Conservation (phyloP, 2,888 invertebrate species). For the Neoaliturus tenellus region DNA sequence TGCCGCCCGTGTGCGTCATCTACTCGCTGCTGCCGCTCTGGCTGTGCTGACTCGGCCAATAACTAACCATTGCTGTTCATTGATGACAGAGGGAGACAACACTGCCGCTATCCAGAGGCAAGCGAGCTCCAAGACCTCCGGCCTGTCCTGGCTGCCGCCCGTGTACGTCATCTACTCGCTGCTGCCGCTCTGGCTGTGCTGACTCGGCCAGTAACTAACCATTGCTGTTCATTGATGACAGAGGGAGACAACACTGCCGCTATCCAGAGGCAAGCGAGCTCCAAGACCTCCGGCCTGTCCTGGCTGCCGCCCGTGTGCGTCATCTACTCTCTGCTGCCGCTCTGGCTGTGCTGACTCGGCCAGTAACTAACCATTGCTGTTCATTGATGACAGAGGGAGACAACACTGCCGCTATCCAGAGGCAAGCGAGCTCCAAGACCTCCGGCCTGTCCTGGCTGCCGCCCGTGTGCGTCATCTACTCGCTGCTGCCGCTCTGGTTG, state of each 20-base stretch:
- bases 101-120: slow-evolving; percentile 65
- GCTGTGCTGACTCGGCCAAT: slow-evolving; percentile 28
- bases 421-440: slow-evolving; percentile 61
- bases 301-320: slow-evolving; percentile 38
- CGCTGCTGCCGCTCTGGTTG: background rate
- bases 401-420: slow-evolving; percentile 65
- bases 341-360: slow-evolving; percentile 25
- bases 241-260: slow-evolving; percentile 66
- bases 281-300: slow-evolving; percentile 38
- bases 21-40: background rate
- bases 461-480: slow-evolving; percentile 12
- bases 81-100: slow-evolving; percentile 65
- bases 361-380: background rate
- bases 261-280: slow-evolving; percentile 63
- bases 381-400: slow-evolving; percentile 65
- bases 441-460: slow-evolving; percentile 27
- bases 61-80: too few species aligned
- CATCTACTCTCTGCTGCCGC: background rate
- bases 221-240: too few species aligned
- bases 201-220: too few species aligned
- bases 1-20: slow-evolving; percentile 25
- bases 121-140: slow-evolving; percentile 58
- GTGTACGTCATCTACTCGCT: slow-evolving; percentile 7
- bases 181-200: slow-evolving; percentile 19
- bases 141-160: slow-evolving; percentile 16